Percentiles rank a stretch among this genome's conserved stretches.
phyloP scores from a whole-genome alignment of 2,113 vertebrate genomes.

The Dendrocopos noguchii region DNA sequence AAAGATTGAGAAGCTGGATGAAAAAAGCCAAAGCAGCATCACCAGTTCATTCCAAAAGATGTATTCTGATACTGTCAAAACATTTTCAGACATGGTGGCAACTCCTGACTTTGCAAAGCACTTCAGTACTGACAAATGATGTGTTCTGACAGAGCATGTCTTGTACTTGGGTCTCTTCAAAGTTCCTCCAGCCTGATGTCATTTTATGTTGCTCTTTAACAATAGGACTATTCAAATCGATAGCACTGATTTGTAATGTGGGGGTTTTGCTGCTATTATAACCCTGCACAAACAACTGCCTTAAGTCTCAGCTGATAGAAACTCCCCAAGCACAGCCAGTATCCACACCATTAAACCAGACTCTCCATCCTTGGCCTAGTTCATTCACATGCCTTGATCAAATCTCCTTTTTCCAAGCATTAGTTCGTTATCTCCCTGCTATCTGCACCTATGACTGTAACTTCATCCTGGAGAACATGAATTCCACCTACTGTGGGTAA shows the following conservation, averaged over 20 bases:
- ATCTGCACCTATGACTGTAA: background rate
- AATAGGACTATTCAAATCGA: background rate
- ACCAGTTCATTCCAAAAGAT: background rate
- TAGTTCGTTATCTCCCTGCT: background rate
- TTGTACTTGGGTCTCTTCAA: background rate
- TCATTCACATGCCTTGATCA: background rate
- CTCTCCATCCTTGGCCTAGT: background rate
- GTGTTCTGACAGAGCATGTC: background rate
- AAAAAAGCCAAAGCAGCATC: background rate
- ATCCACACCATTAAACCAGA: background rate
- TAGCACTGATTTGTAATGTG: background rate
- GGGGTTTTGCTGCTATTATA: background rate
- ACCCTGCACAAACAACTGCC: background rate
- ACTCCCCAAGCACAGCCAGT: background rate
- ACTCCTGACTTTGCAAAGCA: background rate
- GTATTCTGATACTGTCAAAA: background rate
- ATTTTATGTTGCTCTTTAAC: background rate
- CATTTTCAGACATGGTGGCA: conserved; percentile 10
- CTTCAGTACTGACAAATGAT: background rate
- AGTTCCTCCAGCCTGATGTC: background rate
- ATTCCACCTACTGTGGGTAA: background rate
- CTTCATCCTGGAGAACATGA: background rate
- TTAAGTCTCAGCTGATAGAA: background rate
- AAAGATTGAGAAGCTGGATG: background rate
- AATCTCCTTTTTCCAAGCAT: background rate